Evolutionary conservation across 1,140 invertebrate species (phyloP), one percentile per base, ranked within the genome.

Genomic region (Nephila pilipes): DNA sequence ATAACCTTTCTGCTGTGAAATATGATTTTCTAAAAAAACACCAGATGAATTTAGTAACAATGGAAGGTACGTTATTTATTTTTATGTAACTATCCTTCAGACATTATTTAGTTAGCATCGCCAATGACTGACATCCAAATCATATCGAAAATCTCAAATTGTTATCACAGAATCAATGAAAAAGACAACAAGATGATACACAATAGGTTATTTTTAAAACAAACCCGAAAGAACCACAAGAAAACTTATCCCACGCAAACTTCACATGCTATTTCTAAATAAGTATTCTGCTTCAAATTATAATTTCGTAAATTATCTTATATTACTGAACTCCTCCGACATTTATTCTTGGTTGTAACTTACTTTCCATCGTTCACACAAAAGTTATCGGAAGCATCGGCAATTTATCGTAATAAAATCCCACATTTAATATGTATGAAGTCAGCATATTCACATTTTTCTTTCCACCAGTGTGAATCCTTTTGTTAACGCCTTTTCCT

Each of bases 401-500:
- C 29, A 5, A 5, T 75, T 75, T 75, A 75, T 75, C 69, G 29
- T 0, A 16, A 16, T 75, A 75, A 75, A 75, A 18, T 16, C 10
- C 29, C 32, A 29, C 32, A 75, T 75, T 18, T 75, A 36, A 32
- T 75, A 75, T 75, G 69, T 29, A 75, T 36, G 69, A 75, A 75
- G 25, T 75, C 25, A 36, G 46, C 25, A 75, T 16, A 18, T 18
- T 18, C 5, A 18, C 8, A 32, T 32, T 32, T 75, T 75, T 32
- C 1, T 22, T 29, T n/a, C 8, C 0, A 16, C 10, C 2, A 4
- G 0, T 2, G 69, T 18, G 69, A 75, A 75, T 20, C 63, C 65
- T 10, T 80, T 90, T 57, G 63, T 80, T 58, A 90, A 80, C 46
- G 75, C 63, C 88, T 58, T 80, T 90, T 46, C 22, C 22, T 58